Percentiles rank a stretch among this genome's conserved stretches.
Conservation (phyloP, 30 jellyfish, hydroid and myxozoan genomes). For the Nemopilema nomurai region DNA sequence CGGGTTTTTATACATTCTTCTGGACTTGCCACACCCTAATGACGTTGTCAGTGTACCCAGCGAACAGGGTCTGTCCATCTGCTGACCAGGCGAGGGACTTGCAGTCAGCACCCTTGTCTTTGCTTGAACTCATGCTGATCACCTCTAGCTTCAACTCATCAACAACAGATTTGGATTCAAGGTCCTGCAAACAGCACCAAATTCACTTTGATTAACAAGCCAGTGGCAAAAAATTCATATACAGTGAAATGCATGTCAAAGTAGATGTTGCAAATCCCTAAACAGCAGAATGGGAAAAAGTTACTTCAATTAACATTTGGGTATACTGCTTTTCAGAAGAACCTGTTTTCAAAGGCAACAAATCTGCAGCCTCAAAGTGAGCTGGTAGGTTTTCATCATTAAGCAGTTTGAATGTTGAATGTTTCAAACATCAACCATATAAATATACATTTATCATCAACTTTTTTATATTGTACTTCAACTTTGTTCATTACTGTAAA, state of each 20-base stretch:
- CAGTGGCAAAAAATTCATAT: neutral
- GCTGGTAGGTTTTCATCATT: conserved; percentile 65
- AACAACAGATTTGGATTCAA: conserved; percentile 92
- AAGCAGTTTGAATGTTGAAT: conserved; percentile 14
- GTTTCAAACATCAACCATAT: neutral
- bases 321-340: conserved; percentile 40
- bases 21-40: conserved; percentile 96
- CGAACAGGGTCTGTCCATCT: conserved; percentile 98
- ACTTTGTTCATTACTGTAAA: too few relatives aligned
- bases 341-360: conserved; percentile 35
- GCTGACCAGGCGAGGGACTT: conserved; percentile 98
- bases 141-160: conserved; percentile 95
- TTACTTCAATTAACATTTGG: too few relatives aligned
- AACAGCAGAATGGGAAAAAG: neutral
- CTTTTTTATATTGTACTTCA: too few relatives aligned
- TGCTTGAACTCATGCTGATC: conserved; percentile 70
- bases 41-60: conserved; percentile 95
- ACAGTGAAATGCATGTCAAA: too few relatives aligned
- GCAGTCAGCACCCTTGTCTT: conserved; percentile 77
- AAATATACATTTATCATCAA: neutral
- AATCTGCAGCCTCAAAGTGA: conserved; percentile 45
- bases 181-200: conserved; percentile 53
- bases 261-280: too few relatives aligned
- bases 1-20: conserved; percentile 41
- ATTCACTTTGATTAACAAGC: neutral